Percentiles rank a stretch among this genome's conserved stretches.
phyloP scores from a whole-genome alignment of 2,888 invertebrate genomes.

The Nomada goodeniana region DNA sequence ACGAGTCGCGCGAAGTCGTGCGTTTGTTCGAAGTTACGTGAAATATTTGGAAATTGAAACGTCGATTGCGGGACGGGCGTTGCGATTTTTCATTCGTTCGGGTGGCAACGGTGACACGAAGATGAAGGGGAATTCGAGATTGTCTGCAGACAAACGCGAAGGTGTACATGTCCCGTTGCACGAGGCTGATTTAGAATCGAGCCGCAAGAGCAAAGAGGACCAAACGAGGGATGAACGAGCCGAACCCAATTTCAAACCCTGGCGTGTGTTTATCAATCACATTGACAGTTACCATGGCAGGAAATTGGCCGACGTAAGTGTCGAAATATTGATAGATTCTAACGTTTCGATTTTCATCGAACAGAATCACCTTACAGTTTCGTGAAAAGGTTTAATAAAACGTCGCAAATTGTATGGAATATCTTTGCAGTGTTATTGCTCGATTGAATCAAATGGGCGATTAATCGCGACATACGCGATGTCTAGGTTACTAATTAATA shows the following conservation, averaged over 20 bases:
- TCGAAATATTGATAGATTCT: background rate
- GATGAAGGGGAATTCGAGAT: background rate
- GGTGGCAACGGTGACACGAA: background rate
- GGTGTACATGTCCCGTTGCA: fast-evolving
- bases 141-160: too few relatives aligned
- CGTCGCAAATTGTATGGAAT: too few relatives aligned
- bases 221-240: background rate
- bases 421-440: too few relatives aligned
- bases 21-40: background rate
- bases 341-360: background rate
- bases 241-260: conserved; percentile 81
- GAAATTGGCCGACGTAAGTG: conserved; percentile 84
- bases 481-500: conserved; percentile 21
- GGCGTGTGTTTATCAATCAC: conserved; percentile 87
- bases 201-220: conserved; percentile 7
- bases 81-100: background rate
- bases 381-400: too few relatives aligned
- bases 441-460: too few relatives aligned
- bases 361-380: too few relatives aligned
- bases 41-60: background rate
- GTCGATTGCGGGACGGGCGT: background rate
- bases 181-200: background rate
- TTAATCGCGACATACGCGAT: background rate
- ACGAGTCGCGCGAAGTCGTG: conserved; percentile 6
- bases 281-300: conserved; percentile 87